Evolutionary conservation across 2,888 invertebrate species (phyloP).

Genomic region (Lymantria monacha): DNA sequence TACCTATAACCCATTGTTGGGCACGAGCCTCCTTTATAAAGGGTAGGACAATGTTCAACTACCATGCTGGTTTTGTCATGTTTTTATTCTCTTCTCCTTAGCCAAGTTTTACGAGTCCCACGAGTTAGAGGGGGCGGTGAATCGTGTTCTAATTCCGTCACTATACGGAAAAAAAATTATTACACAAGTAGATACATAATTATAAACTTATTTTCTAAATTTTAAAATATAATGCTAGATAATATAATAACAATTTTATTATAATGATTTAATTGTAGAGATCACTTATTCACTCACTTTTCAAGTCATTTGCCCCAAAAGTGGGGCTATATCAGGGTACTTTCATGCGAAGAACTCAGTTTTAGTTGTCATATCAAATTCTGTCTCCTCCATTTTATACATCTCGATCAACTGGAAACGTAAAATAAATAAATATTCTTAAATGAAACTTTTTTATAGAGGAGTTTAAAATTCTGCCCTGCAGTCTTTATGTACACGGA

Average conservation of each 20-base stretch:
- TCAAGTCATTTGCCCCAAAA: conserved; percentile 66
- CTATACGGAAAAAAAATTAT: neutral
- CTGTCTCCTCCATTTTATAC: conserved; percentile 96
- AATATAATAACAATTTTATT: neutral
- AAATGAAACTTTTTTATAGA: neutral
- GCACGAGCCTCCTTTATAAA: too few relatives aligned
- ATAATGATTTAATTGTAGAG: conserved; percentile 38
- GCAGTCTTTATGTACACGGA: too few relatives aligned
- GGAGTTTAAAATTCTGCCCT: too few relatives aligned
- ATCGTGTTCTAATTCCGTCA: too few relatives aligned
- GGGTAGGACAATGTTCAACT: too few relatives aligned
- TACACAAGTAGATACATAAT: neutral
- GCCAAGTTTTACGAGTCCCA: too few relatives aligned
- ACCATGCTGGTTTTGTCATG: too few relatives aligned
- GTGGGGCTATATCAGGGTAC: conserved; percentile 71
- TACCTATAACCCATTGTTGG: too few relatives aligned
- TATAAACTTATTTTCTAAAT: neutral
- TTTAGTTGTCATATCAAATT: conserved; percentile 94
- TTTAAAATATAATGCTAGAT: neutral
- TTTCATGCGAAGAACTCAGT: conserved; percentile 94
- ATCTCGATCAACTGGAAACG: conserved; percentile 91
- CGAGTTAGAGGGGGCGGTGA: too few relatives aligned
- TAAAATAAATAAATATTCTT: neutral
- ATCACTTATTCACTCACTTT: conserved; percentile 59
- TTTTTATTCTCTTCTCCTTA: too few relatives aligned